A percentile compares a stretch with the other conserved stretches of the same genome.
Conservation (phyloP, 1,140 invertebrate genomes). For the Aphidius gifuensis region DNA sequence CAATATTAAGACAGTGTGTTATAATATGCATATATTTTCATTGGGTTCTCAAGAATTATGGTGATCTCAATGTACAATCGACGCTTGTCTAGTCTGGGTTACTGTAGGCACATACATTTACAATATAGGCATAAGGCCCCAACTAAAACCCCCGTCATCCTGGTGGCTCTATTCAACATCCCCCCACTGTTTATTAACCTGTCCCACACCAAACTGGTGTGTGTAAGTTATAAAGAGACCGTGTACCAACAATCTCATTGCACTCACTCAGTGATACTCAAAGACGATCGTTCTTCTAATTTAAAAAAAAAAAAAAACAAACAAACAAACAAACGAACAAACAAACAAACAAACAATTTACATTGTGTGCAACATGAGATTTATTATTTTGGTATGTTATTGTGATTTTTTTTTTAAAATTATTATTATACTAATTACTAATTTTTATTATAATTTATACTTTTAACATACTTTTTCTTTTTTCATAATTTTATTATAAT, state of each 20-base stretch:
- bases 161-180: slow-evolving; percentile 2
- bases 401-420: slow-evolving; percentile 2
- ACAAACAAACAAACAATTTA: not conserved
- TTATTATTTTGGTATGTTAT: slow-evolving; percentile 20
- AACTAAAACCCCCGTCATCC: slow-evolving; percentile 2
- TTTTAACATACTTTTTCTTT: not conserved
- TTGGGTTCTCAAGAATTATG: too few relatives aligned
- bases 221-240: slow-evolving; percentile 53
- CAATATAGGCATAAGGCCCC: slow-evolving; percentile 1
- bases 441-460: too few relatives aligned
- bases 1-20: too few relatives aligned
- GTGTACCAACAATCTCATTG: slow-evolving; percentile 46
- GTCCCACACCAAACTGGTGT: slow-evolving; percentile 3
- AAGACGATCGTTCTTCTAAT: slow-evolving; percentile 30
- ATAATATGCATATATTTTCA: too few relatives aligned
- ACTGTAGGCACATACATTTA: too few relatives aligned
- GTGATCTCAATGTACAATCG: too few relatives aligned
- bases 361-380: slow-evolving; percentile 16
- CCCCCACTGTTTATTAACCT: slow-evolving; percentile 11
- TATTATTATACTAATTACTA: too few relatives aligned
- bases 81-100: too few relatives aligned
- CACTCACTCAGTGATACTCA: slow-evolving; percentile 54
- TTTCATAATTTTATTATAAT: not conserved
- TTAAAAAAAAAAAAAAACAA: slow-evolving; percentile 18
- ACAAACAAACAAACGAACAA: too few relatives aligned